Evolutionary conservation across 2,888 invertebrate species (phyloP).

Genomic region (Schrankia costaestrigalis): DNA sequence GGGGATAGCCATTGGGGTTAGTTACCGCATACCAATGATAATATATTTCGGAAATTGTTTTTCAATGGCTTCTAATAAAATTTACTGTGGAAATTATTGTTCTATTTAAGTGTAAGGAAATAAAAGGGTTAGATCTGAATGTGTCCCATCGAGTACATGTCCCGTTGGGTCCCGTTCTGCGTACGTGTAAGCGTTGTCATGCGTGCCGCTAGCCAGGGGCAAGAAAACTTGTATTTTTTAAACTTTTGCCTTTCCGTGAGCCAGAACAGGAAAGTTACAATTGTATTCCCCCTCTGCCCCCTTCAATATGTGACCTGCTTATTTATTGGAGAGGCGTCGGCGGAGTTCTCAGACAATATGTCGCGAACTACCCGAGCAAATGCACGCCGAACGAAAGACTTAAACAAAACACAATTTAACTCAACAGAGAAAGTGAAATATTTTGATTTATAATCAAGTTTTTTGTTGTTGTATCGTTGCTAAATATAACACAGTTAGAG

Average conservation of each 20-base stretch:
- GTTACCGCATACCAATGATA: slow-evolving; percentile 53
- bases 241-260: slow-evolving; percentile 74
- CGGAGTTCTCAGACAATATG: slow-evolving; percentile 78
- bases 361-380: slow-evolving; percentile 67
- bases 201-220: slow-evolving; percentile 45
- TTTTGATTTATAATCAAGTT: slow-evolving; percentile 66
- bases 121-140: too few species aligned
- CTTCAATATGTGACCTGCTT: slow-evolving; percentile 81
- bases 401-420: slow-evolving; percentile 70
- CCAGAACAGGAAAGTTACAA: slow-evolving; percentile 75
- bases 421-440: slow-evolving; percentile 59
- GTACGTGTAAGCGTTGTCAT: slow-evolving; percentile 58
- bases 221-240: slow-evolving; percentile 77
- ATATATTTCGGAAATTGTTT: slow-evolving; percentile 29
- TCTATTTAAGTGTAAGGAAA: not conserved
- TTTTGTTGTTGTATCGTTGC: slow-evolving; percentile 29
- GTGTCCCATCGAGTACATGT: too few species aligned
- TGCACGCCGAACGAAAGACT: slow-evolving; percentile 57
- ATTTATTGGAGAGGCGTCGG: slow-evolving; percentile 78
- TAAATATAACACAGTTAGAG: slow-evolving; percentile 11
- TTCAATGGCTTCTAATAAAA: slow-evolving; percentile 8
- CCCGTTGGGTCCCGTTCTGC: slow-evolving; percentile 17
- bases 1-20: slow-evolving; percentile 49
- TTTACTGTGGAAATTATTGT: not conserved
- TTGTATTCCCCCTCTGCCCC: slow-evolving; percentile 75